Conservation (phyloP, 2,888 invertebrate species). For the Phlogophora meticulosa region DNA sequence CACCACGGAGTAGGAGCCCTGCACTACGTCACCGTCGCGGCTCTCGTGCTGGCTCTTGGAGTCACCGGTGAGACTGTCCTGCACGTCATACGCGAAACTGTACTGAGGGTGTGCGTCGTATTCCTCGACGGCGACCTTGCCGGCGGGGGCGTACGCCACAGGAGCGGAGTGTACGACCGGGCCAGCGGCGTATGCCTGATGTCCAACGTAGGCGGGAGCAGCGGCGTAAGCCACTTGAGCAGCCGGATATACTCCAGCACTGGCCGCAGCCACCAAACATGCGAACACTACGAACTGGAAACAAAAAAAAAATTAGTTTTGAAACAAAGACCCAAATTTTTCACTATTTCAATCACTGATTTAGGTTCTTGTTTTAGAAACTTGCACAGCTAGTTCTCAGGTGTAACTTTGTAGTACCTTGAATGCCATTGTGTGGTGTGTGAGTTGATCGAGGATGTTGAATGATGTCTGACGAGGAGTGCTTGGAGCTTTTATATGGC, state of each 20-base stretch:
- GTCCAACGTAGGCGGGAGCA: slow-evolving; percentile 68
- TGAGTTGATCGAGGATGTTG: slow-evolving; percentile 81
- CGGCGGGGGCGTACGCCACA: slow-evolving; percentile 65
- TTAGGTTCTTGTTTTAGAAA: slow-evolving; percentile 11
- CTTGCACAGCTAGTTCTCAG: slow-evolving; percentile 4
- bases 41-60: slow-evolving; percentile 86
- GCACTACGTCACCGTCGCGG: slow-evolving; percentile 86
- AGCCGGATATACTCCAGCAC: slow-evolving; percentile 80
- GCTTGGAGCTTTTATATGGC: slow-evolving; percentile 85
- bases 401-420: slow-evolving; percentile 77
- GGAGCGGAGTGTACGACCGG: slow-evolving; percentile 15
- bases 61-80: slow-evolving; percentile 89
- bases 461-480: slow-evolving; percentile 83
- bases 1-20: slow-evolving; percentile 90
- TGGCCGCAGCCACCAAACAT: slow-evolving; percentile 82
- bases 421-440: slow-evolving; percentile 86
- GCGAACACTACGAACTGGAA: slow-evolving; percentile 83
- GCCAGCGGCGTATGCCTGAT: slow-evolving; percentile 64
- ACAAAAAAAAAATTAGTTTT: slow-evolving; percentile 53
- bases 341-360: slow-evolving; percentile 6
- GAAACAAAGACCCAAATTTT: background rate
- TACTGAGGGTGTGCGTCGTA: slow-evolving; percentile 82
- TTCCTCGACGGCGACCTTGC: slow-evolving; percentile 76
- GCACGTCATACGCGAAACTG: slow-evolving; percentile 91
- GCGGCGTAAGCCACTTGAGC: slow-evolving; percentile 71